phyloP scores from a whole-genome alignment of 64 coral and sea anemone species.

The Montipora foliosa region DNA sequence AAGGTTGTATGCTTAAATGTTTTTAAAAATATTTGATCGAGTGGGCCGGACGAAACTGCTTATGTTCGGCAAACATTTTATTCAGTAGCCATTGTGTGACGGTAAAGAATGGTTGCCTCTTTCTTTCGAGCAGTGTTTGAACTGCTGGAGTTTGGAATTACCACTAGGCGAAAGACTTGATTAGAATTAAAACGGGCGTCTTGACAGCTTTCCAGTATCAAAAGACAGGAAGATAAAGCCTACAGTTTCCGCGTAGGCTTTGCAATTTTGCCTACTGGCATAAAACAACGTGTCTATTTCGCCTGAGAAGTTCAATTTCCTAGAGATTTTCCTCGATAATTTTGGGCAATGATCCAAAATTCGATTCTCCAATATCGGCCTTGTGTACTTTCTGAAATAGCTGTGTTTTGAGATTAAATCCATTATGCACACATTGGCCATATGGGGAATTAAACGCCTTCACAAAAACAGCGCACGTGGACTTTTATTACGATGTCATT shows the following conservation, averaged over 20 bases:
- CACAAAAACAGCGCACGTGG: constrained; percentile 44
- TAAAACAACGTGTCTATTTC: neutral
- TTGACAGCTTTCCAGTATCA: neutral
- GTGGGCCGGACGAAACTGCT: constrained; percentile 1
- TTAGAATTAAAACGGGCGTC: neutral
- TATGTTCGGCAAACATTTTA: neutral
- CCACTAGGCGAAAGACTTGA: neutral
- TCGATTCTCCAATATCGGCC: constrained; percentile 10
- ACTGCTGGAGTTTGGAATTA: neutral
- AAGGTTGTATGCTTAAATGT: neutral
- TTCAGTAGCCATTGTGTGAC: neutral
- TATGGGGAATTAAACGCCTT: constrained; percentile 23
- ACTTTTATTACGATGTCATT: constrained; percentile 56
- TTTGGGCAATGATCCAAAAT: constrained; percentile 42
- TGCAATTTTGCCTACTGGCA: neutral
- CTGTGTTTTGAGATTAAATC: constrained; percentile 40
- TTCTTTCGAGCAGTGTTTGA: neutral
- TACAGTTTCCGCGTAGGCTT: constrained; percentile 41
- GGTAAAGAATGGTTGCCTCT: neutral
- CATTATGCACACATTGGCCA: constrained; percentile 46
- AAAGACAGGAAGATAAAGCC: constrained; percentile 23
- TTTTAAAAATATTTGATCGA: neutral
- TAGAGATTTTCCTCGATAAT: constrained; percentile 37
- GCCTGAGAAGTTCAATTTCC: neutral
- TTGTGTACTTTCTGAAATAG: constrained; percentile 30